These are phyloP conservation scores for Cosmorhoe ocellata DNA, from an alignment of 2,888 invertebrate genomes.

Conservation along the genomic window DNA sequence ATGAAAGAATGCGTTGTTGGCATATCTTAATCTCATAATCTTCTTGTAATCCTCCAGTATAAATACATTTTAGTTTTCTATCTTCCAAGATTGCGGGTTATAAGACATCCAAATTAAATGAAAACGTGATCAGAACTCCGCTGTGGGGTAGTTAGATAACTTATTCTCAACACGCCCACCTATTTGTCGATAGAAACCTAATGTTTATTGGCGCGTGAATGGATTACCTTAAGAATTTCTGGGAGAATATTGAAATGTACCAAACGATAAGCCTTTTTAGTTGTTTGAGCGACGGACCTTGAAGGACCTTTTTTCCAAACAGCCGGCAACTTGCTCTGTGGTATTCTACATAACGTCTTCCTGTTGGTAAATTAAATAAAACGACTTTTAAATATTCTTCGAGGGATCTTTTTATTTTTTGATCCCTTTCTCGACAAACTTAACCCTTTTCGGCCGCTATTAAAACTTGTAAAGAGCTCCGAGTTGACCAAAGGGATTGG, in stretches of 20 bases:
- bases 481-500: constrained; percentile 36
- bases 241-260: background rate
- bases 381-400: constrained; percentile 28
- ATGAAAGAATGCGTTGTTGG: too few species aligned
- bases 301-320: constrained; percentile 16
- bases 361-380: constrained; percentile 25
- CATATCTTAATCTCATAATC: too few species aligned
- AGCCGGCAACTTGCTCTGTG: background rate
- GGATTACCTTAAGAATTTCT: background rate
- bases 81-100: background rate
- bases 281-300: background rate
- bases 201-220: constrained; percentile 4
- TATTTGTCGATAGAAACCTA: constrained; percentile 16
- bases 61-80: background rate
- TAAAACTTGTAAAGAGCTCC: constrained; percentile 34
- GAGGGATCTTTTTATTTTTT: constrained; percentile 35
- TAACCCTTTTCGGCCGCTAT: constrained; percentile 36
- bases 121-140: constrained; percentile 16
- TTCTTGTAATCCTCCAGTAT: too few species aligned
- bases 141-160: constrained; percentile 10
- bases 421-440: constrained; percentile 34
- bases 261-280: background rate
- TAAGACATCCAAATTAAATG: constrained; percentile 3
- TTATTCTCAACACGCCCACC: constrained; percentile 17
- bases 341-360: constrained; percentile 18